These are phyloP conservation scores for Triplophysa rosa DNA, from an alignment of 2,113 vertebrate genomes.

Conservation along the genomic window DNA sequence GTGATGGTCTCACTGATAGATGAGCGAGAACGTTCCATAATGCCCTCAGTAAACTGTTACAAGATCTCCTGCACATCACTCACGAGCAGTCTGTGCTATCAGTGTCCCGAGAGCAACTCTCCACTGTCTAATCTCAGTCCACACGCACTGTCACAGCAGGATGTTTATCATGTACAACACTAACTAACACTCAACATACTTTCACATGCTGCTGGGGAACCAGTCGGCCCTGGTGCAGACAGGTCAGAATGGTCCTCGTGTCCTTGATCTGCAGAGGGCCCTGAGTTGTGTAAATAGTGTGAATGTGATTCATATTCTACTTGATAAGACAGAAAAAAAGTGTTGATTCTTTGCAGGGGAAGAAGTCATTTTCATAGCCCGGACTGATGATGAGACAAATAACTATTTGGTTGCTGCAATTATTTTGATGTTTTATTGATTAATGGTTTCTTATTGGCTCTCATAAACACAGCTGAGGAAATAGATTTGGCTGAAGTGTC, in stretches of 20 bases:
- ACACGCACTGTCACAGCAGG: background rate
- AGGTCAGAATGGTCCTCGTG: background rate
- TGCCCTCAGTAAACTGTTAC: background rate
- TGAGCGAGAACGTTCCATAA: background rate
- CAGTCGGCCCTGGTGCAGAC: slow-evolving; percentile 14
- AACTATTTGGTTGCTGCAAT: slow-evolving; percentile 36
- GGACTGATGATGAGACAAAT: slow-evolving; percentile 11
- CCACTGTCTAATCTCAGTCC: background rate
- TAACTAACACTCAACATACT: slow-evolving; percentile 12
- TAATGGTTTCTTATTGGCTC: slow-evolving; percentile 24
- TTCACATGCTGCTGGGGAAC: slow-evolving; percentile 16
- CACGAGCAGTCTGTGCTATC: background rate
- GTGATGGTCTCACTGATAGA: background rate
- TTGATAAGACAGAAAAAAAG: slow-evolving; percentile 29
- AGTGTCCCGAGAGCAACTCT: background rate
- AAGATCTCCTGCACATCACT: background rate
- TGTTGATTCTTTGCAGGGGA: slow-evolving; percentile 4
- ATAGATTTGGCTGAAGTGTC: slow-evolving; percentile 26
- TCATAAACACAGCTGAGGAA: slow-evolving; percentile 14
- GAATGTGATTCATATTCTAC: slow-evolving; percentile 29
- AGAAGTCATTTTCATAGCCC: background rate
- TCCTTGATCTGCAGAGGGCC: background rate
- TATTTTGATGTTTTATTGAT: slow-evolving; percentile 43
- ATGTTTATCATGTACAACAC: slow-evolving; percentile 29
- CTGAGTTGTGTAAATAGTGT: slow-evolving; percentile 15